Conservation (phyloP, 2,113 vertebrate genomes). For the Trematocara marginatum region DNA sequence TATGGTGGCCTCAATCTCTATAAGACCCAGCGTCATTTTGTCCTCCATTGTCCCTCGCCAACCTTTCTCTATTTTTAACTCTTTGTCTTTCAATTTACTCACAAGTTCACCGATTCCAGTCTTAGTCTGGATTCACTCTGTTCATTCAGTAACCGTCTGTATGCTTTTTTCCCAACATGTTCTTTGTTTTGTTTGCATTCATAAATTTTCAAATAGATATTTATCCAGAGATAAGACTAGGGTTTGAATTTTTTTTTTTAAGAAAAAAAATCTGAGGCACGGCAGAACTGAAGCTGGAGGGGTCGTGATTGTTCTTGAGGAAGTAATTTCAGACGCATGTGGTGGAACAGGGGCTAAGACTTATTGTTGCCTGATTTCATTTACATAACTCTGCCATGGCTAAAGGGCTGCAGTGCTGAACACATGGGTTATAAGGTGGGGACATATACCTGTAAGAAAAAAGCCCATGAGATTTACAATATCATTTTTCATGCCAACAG, state of each 20-base stretch:
- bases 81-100: not conserved
- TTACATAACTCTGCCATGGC: constrained; percentile 1
- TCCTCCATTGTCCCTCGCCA: not conserved
- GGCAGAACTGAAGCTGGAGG: not conserved
- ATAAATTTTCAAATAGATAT: not conserved
- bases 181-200: not conserved
- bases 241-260: not conserved
- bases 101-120: not conserved
- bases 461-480: not conserved
- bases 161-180: not conserved
- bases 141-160: not conserved
- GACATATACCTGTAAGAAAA: not conserved
- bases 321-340: constrained; percentile 26
- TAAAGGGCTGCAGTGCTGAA: not conserved
- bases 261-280: not conserved
- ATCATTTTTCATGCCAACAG: not conserved
- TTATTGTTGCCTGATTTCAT: constrained; percentile 11
- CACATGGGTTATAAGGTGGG: not conserved
- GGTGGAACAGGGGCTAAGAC: not conserved
- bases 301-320: constrained; percentile 29
- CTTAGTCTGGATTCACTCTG: not conserved
- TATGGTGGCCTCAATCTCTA: constrained; percentile 16
- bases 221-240: not conserved
- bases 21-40: not conserved
- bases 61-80: not conserved